Base-by-base conservation (phyloP, 2,888 invertebrate genomes). In the Conchocele bisecta region DNA sequence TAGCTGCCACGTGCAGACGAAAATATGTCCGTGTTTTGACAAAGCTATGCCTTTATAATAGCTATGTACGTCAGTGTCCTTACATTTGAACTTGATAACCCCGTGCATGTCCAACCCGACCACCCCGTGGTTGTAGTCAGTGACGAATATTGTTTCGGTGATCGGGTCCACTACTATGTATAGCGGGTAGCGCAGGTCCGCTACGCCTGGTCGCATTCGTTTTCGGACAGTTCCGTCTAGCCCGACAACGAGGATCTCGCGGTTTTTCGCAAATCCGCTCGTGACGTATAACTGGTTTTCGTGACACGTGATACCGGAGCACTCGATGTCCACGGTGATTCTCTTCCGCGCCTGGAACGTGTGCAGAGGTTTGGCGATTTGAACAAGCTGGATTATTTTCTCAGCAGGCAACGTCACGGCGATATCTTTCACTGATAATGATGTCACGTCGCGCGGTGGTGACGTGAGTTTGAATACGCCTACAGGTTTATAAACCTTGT, bases 61-160 rank as follows among this genome's bases (percentile, higher is more conserved):
- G 20, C 65, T 61, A 28, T 76, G 76, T 11, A 76, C 68, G 54
- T 76, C 72, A 11, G 76, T 76, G 29, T 76, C 69, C 51, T 76
- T 72, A 58, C 76, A 76, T 24, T 76, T 76, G 31, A 76, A 76
- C 46, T 72, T 72, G 2, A 76, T 65, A 3, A 60, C 51, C 1
- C 69, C 67, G 1, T 51, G 60, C 15, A 63, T 37, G 44, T 72
- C 76, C 46, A 76, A 51, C 0, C 76, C 76, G 7, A 76, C 59
- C 28, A 76, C 69, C 3, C 76, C 76, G n/a, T 76, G 72, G 35
- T 76, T 76, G 20, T 76, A 76, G 39, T 76, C 76, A 1, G 76
- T 60, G 0, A 76, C 66, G 33, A 76, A 76, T n/a, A 76, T 56
- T 11, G 69, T 72, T 31, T 69, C 57, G 7, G 57, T 56, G 24